Evolutionary conservation across 2,797 vertebrate genomes (phyloP).

Genomic region (Gephyroberyx darwinii): DNA sequence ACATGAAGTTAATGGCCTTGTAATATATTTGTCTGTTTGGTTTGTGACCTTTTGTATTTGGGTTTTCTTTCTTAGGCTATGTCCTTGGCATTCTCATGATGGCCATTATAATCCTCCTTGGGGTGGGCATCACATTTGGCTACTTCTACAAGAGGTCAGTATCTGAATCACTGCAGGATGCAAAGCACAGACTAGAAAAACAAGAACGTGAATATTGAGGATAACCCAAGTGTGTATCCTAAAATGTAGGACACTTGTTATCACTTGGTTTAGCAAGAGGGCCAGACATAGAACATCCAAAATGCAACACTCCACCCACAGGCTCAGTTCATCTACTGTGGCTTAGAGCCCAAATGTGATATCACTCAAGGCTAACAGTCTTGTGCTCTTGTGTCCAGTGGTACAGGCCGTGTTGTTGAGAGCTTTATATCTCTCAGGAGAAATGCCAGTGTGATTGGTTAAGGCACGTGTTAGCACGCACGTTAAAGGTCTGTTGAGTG

Average conservation of each 20-base stretch:
- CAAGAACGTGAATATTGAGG: background rate
- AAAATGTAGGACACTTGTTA: background rate
- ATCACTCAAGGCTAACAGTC: background rate
- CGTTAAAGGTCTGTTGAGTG: background rate
- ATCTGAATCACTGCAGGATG: constrained; percentile 13
- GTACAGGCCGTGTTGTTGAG: background rate
- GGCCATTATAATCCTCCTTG: constrained; percentile 80
- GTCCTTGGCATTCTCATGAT: constrained; percentile 82
- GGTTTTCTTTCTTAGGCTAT: constrained; percentile 70
- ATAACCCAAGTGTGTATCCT: too few relatives aligned
- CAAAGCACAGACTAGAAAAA: background rate
- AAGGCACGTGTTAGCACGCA: background rate
- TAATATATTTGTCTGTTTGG: background rate
- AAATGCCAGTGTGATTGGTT: background rate
- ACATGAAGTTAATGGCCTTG: background rate
- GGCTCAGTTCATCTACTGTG: background rate
- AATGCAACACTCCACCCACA: background rate
- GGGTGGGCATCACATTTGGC: constrained; percentile 81
- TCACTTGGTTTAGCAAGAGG: background rate
- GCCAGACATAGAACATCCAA: background rate
- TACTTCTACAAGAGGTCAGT: constrained; percentile 86
- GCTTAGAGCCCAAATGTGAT: background rate
- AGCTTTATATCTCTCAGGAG: background rate
- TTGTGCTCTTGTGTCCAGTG: constrained; percentile 8
- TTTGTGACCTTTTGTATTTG: background rate